Evolutionary conservation across 2,113 vertebrate species (phyloP).

Genomic region (Cryptotis parvus): DNA sequence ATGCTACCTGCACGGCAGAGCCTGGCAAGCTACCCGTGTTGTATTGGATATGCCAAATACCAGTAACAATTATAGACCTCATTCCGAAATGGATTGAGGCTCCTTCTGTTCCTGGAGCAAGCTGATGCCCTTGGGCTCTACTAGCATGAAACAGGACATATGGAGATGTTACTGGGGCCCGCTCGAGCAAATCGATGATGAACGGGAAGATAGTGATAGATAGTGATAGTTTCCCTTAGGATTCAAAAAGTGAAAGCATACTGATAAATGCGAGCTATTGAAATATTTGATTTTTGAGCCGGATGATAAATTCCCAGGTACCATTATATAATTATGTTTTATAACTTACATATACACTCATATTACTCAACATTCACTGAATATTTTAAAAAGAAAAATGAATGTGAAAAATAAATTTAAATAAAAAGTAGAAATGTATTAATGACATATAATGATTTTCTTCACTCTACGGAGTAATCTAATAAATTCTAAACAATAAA

Average conservation of each 20-base stretch:
- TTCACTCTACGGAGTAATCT: conserved; percentile 31
- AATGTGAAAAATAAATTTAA: conserved; percentile 1
- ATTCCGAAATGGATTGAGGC: no score
- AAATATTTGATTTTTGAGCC: neutral
- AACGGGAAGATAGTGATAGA: no score
- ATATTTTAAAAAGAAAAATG: conserved; percentile 51
- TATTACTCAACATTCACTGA: conserved; percentile 4
- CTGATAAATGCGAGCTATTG: neutral
- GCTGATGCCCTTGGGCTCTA: no score
- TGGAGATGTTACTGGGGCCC: no score
- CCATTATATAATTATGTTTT: neutral
- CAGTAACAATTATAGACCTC: no score
- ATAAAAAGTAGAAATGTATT: conserved; percentile 36
- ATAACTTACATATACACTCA: neutral
- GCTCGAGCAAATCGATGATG: no score
- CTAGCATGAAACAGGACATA: no score
- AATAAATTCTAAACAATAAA: conserved; percentile 43
- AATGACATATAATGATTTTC: neutral
- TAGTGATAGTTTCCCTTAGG: neutral
- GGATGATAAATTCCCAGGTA: neutral
- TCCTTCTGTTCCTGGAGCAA: no score
- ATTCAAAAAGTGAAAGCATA: neutral
- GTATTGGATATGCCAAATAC: no score
- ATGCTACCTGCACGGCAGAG: no score
- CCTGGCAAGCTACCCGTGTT: no score